Evolutionary conservation across 1,140 invertebrate genomes (phyloP), one percentile per base, ranked within the genome.

Genomic region (Dryas iulia): DNA sequence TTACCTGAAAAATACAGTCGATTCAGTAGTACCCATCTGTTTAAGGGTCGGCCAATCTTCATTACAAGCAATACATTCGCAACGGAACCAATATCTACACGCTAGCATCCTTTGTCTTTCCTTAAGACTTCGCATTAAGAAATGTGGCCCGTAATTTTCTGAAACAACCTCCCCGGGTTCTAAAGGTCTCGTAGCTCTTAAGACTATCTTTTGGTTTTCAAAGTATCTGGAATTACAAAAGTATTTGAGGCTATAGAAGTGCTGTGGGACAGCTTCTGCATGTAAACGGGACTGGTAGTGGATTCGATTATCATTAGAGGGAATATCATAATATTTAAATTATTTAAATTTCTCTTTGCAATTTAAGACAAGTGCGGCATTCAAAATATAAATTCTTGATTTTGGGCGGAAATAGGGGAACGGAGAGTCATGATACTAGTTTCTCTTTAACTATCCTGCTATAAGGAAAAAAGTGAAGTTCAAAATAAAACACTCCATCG

Each of bases 141-240:
- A 97, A 64, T 96, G 93, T 5, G 96, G 96, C 0, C 97, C 97
- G 86, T 98, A 98, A 85, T 98, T 98, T 78, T 98, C 97, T 1
- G 94, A 93, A 0, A 98, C 93, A 47, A 95, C 81, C 31, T 96
- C 94, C 0, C 95, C 95, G 1, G 93, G 85, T 11, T 88, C 78
- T 53, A 97, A 82, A 0, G 94, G 94, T 57, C 94, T 92, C 1
- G 94, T 94, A 0, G 96, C 94, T 18, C 94, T 92, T 0, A 97
- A 90, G 0, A 97, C 93, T 66, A 98, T 95, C 30, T 93, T 92
- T 61, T 94, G 94, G 0, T 96, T 96, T 65, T 94, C 93, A 77
- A 97, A 97, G 81, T 97, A 95, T 77, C 96, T 95, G 78, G n/a
- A n/a, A 35, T n/a, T 21, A 25, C 1, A 47, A 10, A 21, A 18